phyloP scores from a whole-genome alignment of 1,140 invertebrate genomes.

The Colletes gigas region DNA sequence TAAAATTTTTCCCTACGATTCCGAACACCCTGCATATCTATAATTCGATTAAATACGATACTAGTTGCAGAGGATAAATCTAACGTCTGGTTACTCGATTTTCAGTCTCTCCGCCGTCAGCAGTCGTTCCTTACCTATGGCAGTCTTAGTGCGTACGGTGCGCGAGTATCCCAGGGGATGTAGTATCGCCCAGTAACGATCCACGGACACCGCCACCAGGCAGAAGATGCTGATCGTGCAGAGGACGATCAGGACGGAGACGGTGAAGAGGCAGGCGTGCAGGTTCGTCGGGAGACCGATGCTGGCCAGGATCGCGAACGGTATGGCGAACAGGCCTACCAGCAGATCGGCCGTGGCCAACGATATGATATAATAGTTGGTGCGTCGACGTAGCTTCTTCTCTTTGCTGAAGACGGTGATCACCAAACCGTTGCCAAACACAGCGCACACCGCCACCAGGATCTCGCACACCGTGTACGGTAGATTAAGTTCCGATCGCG shows the following conservation, averaged over 20 bases:
- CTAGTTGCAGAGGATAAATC: too few species aligned
- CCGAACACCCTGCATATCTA: too few species aligned
- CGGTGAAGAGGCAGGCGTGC: slow-evolving; percentile 92
- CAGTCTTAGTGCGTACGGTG: slow-evolving; percentile 91
- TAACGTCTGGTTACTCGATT: too few species aligned
- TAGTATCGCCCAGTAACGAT: slow-evolving; percentile 95
- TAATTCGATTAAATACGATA: too few species aligned
- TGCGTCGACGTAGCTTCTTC: slow-evolving; percentile 88
- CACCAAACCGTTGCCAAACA: slow-evolving; percentile 92
- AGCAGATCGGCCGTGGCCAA: slow-evolving; percentile 92
- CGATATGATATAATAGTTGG: slow-evolving; percentile 96
- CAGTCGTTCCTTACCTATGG: slow-evolving; percentile 85
- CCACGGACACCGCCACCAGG: slow-evolving; percentile 93
- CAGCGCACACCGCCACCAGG: slow-evolving; percentile 89
- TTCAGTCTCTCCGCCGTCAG: neutral
- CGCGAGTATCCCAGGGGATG: slow-evolving; percentile 94
- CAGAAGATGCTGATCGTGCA: slow-evolving; percentile 96
- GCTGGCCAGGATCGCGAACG: slow-evolving; percentile 91
- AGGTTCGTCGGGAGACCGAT: slow-evolving; percentile 89
- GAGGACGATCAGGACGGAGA: slow-evolving; percentile 91
- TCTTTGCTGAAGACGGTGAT: slow-evolving; percentile 91
- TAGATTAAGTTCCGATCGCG: slow-evolving; percentile 81
- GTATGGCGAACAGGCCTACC: slow-evolving; percentile 89
- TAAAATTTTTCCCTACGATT: too few species aligned
- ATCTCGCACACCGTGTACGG: slow-evolving; percentile 89